A percentile compares a stretch with the other conserved stretches of the same genome.
Evolutionary conservation across 2,113 vertebrate species (phyloP).

Genomic region (Neodontobutis hainanensis): DNA sequence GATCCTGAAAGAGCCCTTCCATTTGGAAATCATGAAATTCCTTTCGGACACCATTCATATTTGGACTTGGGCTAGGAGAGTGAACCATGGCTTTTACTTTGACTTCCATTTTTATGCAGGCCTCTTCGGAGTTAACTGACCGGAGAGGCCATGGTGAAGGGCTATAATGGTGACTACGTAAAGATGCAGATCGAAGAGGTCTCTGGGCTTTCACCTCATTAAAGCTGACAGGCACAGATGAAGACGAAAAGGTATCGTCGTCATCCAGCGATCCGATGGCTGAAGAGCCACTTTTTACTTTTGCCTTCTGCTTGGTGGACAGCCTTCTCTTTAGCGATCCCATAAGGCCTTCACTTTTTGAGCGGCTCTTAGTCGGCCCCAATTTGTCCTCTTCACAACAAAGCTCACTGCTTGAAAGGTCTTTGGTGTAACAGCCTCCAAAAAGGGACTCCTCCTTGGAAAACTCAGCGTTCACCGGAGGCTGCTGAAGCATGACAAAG

Average conservation of each 20-base stretch:
- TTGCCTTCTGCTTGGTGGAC: conserved; percentile 94
- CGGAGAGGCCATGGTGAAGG: conserved; percentile 95
- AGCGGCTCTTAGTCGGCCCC: conserved; percentile 83
- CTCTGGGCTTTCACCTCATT: conserved; percentile 91
- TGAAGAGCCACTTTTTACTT: conserved; percentile 86
- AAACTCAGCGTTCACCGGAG: conserved; percentile 86
- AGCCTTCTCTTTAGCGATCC: conserved; percentile 93
- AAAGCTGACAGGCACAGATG: conserved; percentile 91
- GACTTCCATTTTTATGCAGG: conserved; percentile 96
- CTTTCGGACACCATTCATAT: conserved; percentile 90
- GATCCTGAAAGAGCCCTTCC: conserved; percentile 86
- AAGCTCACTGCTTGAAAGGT: conserved; percentile 87
- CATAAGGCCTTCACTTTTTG: conserved; percentile 95
- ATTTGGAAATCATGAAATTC: conserved; percentile 91
- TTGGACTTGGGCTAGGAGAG: conserved; percentile 88
- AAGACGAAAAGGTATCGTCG: conserved; percentile 90
- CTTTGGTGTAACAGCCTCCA: conserved; percentile 92
- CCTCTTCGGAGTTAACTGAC: conserved; percentile 91
- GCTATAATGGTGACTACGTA: conserved; percentile 95
- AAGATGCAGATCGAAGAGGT: conserved; percentile 90
- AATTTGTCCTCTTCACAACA: conserved; percentile 88
- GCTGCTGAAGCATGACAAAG: conserved; percentile 93
- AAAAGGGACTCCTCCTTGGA: conserved; percentile 94
- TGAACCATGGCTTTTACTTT: conserved; percentile 97
- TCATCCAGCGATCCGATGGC: conserved; percentile 85